phyloP scores from a whole-genome alignment of 2,888 invertebrate genomes.

The Brenthis hecate region DNA sequence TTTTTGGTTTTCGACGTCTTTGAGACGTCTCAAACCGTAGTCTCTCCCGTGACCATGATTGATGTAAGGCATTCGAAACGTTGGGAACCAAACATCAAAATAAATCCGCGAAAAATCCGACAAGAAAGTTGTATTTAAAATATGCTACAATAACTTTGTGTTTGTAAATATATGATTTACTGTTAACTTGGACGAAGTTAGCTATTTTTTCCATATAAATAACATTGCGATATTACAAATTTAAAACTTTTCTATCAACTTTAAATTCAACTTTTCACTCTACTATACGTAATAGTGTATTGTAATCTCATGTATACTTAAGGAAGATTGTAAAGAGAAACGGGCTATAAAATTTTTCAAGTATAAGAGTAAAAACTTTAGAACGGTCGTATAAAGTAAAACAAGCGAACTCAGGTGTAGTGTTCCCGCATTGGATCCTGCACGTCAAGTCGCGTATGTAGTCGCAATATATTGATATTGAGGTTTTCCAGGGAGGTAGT shows the following conservation, averaged over 20 bases:
- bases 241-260: background rate
- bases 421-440: conserved; percentile 35
- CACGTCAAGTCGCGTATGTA: conserved; percentile 27
- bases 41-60: no score
- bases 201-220: no score
- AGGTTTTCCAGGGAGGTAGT: conserved; percentile 15
- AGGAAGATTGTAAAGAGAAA: conserved; percentile 25
- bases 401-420: conserved; percentile 40
- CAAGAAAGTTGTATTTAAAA: no score
- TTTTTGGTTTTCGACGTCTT: no score
- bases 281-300: conserved; percentile 1
- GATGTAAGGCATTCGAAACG: no score
- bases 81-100: no score
- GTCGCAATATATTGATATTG: conserved; percentile 37
- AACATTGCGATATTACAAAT: background rate
- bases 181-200: no score
- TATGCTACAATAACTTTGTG: no score
- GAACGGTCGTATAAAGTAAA: conserved; percentile 35
- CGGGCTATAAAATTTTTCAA: conserved; percentile 29
- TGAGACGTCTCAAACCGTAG: no score
- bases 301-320: conserved; percentile 7
- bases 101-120: no score
- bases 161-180: no score
- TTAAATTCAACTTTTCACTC: conserved; percentile 4
- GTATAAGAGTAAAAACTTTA: conserved; percentile 33